These are phyloP conservation scores for Euura saliciscinereae DNA, from an alignment of 1,140 invertebrate species.

Conservation along the genomic window DNA sequence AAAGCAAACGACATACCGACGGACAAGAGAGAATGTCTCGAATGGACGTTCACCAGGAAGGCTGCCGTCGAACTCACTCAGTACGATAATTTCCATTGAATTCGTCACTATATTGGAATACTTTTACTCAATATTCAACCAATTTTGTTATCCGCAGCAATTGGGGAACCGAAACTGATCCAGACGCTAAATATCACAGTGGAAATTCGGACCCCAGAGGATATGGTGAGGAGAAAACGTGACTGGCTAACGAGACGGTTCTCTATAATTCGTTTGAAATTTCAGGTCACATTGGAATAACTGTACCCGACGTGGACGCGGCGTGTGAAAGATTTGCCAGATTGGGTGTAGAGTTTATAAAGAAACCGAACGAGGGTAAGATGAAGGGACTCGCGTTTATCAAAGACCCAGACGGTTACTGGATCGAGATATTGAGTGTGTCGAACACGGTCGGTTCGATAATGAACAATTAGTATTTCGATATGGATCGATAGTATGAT, in stretches of 20 bases:
- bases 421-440: slow-evolving; percentile 92
- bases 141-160: slow-evolving; percentile 71
- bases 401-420: slow-evolving; percentile 94
- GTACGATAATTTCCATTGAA: slow-evolving; percentile 62
- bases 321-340: slow-evolving; percentile 89
- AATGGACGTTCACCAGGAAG: slow-evolving; percentile 82
- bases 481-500: too few relatives aligned
- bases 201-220: slow-evolving; percentile 91
- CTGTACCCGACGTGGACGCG: slow-evolving; percentile 85
- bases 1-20: slow-evolving; percentile 73
- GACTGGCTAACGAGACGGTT: too few relatives aligned
- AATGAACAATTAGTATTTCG: neutral
- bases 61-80: slow-evolving; percentile 93
- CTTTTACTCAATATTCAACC: too few relatives aligned
- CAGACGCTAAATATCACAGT: slow-evolving; percentile 82
- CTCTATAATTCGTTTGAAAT: neutral
- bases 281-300: slow-evolving; percentile 86
- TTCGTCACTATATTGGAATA: neutral
- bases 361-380: slow-evolving; percentile 87
- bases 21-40: slow-evolving; percentile 70
- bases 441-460: neutral
- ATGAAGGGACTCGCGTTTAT: slow-evolving; percentile 96
- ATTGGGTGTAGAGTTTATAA: slow-evolving; percentile 86
- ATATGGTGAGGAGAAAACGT: slow-evolving; percentile 68
- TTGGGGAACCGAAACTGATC: slow-evolving; percentile 90